Percentiles rank a stretch among this genome's conserved stretches.
Conservation (phyloP, 1,140 invertebrate species). For the Drosophila pruinosa region DNA sequence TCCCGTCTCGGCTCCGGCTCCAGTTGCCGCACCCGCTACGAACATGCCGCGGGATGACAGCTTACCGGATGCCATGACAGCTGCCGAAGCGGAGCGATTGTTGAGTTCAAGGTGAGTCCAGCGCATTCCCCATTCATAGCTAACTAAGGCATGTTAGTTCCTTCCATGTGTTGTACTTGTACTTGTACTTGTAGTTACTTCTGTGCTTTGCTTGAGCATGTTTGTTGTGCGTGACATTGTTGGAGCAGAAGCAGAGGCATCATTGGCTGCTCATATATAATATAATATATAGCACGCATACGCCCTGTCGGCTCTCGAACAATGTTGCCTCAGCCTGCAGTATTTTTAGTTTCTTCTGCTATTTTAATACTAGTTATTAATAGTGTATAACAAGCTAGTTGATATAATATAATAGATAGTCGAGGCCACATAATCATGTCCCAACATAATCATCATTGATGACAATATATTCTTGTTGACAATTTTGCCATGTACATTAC, state of each 20-base stretch:
- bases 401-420: too few species aligned
- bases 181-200: not conserved
- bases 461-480: too few species aligned
- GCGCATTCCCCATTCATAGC: too few species aligned
- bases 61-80: slow-evolving; percentile 89
- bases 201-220: not conserved
- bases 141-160: not conserved
- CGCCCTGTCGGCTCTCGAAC: not conserved
- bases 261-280: rapidly evolving
- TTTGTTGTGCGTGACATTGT: not conserved
- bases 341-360: not conserved
- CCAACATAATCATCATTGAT: too few species aligned
- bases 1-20: not conserved
- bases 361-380: not conserved
- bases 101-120: slow-evolving; percentile 89
- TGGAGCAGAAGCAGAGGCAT: too few species aligned
- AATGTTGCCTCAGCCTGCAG: not conserved
- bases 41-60: slow-evolving; percentile 65
- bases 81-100: slow-evolving; percentile 92
- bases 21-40: not conserved
- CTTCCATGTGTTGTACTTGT: not conserved
- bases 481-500: too few species aligned
- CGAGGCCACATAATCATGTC: too few species aligned
- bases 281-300: not conserved
- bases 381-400: not conserved